phyloP scores from a whole-genome alignment of 2,888 invertebrate species.

The Lycia hirtaria region DNA sequence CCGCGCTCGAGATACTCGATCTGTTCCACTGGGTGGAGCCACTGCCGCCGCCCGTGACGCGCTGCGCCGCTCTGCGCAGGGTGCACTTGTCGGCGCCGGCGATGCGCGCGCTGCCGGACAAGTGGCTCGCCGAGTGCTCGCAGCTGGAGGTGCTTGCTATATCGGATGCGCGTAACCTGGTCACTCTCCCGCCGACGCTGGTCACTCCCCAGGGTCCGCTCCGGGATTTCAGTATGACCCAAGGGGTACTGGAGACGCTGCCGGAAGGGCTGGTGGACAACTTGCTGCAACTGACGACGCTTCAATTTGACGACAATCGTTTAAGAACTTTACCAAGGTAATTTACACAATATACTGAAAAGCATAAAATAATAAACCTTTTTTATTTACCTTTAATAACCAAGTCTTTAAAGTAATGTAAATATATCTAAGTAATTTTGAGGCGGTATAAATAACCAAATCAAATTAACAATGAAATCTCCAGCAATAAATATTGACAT shows the following conservation, averaged over 20 bases:
- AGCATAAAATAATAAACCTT: too few relatives aligned
- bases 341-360: too few relatives aligned
- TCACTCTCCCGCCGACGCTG: not conserved
- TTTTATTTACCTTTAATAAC: too few relatives aligned
- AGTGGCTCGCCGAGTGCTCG: not conserved
- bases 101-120: not conserved
- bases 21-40: not conserved
- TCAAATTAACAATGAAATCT: too few relatives aligned
- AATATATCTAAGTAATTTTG: too few relatives aligned
- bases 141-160: not conserved
- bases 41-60: not conserved
- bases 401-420: too few relatives aligned
- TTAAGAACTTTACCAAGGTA: not conserved
- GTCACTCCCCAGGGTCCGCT: not conserved
- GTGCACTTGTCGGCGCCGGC: not conserved
- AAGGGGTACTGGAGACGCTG: not conserved
- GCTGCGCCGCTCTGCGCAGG: not conserved
- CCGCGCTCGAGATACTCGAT: not conserved
- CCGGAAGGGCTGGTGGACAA: not conserved
- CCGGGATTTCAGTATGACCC: not conserved
- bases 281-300: not conserved
- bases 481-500: too few relatives aligned
- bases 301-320: not conserved
- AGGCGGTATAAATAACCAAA: too few relatives aligned
- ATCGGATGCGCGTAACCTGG: not conserved